Evolutionary conservation across 2,888 invertebrate genomes (phyloP).

Genomic region (Drosophila robusta): DNA sequence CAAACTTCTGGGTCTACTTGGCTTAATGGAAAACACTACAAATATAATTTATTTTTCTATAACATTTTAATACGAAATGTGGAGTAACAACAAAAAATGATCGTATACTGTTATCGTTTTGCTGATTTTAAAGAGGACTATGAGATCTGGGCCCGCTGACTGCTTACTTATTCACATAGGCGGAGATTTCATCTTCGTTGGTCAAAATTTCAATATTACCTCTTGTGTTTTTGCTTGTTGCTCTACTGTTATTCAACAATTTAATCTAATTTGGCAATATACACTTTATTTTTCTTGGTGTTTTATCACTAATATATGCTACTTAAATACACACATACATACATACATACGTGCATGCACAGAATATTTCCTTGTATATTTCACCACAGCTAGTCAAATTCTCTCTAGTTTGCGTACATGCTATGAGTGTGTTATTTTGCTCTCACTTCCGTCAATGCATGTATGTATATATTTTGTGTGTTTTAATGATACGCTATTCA

Average conservation of each 20-base stretch:
- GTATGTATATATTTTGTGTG: constrained; percentile 1
- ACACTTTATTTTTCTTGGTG: constrained; percentile 11
- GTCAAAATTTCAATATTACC: constrained; percentile 10
- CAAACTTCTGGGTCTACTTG: too few relatives aligned
- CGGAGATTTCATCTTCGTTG: constrained; percentile 1
- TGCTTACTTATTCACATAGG: too few relatives aligned
- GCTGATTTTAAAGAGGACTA: too few relatives aligned
- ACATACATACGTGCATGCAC: constrained; percentile 4
- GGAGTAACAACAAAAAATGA: not conserved
- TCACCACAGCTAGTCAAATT: constrained; percentile 54
- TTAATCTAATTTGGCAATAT: constrained; percentile 6
- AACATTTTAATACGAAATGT: not conserved
- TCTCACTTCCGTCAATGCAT: constrained; percentile 32
- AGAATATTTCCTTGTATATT: constrained; percentile 63
- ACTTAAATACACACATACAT: not conserved
- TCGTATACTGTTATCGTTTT: too few relatives aligned
- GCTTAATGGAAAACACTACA: too few relatives aligned
- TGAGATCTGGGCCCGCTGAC: too few relatives aligned
- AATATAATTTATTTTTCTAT: too few relatives aligned
- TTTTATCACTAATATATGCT: constrained; percentile 39
- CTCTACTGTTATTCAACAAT: constrained; percentile 49
- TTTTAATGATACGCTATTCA: constrained; percentile 14
- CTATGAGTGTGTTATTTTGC: constrained; percentile 7
- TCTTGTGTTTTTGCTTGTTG: constrained; percentile 23
- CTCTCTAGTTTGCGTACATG: constrained; percentile 41